A percentile compares a stretch with the other conserved stretches of the same genome.
Evolutionary conservation across 2,797 vertebrate genomes (phyloP).

Genomic region (Cirrhinus mrigala): DNA sequence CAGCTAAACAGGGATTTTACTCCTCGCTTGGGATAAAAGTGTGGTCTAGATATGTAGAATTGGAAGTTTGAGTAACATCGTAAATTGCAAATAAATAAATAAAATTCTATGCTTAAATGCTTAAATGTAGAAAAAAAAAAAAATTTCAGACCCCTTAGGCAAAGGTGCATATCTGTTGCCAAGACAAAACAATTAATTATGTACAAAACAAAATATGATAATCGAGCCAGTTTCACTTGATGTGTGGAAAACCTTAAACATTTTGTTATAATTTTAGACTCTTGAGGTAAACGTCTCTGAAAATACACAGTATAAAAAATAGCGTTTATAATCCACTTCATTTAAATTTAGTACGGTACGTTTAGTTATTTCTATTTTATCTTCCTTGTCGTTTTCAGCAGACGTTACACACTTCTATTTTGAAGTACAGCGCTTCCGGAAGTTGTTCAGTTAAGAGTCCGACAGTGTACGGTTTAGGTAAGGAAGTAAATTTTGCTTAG

Average conservation of each 20-base stretch:
- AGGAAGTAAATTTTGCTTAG: slow-evolving; percentile 6
- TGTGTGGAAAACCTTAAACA: neutral
- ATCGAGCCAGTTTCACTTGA: neutral
- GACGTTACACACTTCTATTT: slow-evolving; percentile 17
- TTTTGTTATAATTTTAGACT: neutral
- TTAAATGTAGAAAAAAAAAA: too few relatives aligned
- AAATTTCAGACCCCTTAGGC: neutral
- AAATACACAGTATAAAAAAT: neutral
- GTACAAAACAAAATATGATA: neutral
- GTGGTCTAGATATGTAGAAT: neutral
- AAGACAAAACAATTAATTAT: neutral
- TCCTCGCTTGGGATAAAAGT: neutral
- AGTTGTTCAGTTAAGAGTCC: neutral
- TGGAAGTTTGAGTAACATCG: neutral
- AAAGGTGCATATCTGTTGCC: neutral
- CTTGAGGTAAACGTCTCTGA: neutral
- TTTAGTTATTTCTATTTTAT: neutral
- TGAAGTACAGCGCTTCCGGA: slow-evolving; percentile 2
- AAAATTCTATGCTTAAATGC: too few relatives aligned
- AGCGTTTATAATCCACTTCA: too few relatives aligned
- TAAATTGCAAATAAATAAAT: too few relatives aligned
- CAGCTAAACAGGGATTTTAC: neutral
- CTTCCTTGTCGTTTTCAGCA: neutral
- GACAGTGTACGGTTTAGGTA: neutral
- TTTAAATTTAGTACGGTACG: neutral